phyloP scores from a whole-genome alignment of 2,113 vertebrate species.

The Spheniscus mendiculus region DNA sequence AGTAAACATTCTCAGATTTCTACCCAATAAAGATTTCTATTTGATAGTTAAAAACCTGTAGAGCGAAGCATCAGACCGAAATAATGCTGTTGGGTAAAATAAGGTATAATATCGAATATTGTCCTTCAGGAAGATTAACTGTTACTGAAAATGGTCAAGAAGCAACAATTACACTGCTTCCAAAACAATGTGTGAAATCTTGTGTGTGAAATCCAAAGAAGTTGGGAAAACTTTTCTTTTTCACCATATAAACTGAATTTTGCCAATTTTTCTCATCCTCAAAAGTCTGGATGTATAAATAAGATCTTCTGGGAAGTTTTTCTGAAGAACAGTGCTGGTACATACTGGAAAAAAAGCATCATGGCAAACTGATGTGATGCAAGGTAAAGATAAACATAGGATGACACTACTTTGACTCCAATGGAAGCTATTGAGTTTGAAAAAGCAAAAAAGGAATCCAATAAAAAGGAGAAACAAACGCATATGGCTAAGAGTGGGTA shows the following conservation, averaged over 20 bases:
- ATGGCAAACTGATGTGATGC: neutral
- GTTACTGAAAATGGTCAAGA: neutral
- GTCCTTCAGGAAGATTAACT: neutral
- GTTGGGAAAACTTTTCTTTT: fast-evolving
- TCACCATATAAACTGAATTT: neutral
- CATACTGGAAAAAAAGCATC: neutral
- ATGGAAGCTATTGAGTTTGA: neutral
- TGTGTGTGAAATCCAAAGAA: neutral
- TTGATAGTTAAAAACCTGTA: neutral
- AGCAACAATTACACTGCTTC: neutral
- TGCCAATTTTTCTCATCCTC: neutral
- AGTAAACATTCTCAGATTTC: neutral
- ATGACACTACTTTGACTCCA: neutral
- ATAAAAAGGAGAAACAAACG: neutral
- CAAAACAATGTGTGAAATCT: no score
- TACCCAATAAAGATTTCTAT: neutral
- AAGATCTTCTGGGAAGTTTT: neutral
- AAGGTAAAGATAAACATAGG: neutral
- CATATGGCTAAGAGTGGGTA: neutral
- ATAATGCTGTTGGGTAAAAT: neutral
- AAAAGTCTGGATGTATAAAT: neutral
- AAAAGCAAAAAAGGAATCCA: neutral
- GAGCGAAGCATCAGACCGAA: neutral
- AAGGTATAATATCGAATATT: neutral
- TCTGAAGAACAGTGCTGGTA: neutral